Evolutionary conservation across 2,113 vertebrate genomes (phyloP).

Genomic region (Procapra przewalskii): DNA sequence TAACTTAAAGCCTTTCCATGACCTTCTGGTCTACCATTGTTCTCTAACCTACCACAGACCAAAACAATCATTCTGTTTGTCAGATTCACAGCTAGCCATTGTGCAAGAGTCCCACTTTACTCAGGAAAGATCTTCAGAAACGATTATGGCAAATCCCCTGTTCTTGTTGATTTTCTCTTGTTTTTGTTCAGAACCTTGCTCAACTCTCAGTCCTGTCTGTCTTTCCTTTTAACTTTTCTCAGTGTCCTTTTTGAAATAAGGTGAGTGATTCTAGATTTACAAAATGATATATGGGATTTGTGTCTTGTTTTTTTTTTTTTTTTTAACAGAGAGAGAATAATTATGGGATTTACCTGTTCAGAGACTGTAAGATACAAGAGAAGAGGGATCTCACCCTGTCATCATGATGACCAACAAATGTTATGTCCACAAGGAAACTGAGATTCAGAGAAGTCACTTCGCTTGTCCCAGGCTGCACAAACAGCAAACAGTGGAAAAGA

Average conservation of each 20-base stretch:
- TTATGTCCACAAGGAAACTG: background rate
- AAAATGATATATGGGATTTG: background rate
- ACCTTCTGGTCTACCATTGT: slow-evolving; percentile 18
- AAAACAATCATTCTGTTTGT: slow-evolving; percentile 60
- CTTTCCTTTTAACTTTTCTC: background rate
- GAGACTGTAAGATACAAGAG: background rate
- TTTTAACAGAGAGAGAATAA: background rate
- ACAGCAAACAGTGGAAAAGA: background rate
- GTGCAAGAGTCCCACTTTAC: background rate
- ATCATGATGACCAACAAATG: background rate
- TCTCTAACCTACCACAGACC: slow-evolving; percentile 48
- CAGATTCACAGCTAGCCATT: background rate
- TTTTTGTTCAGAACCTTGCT: slow-evolving; percentile 23
- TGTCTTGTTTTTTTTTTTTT: background rate
- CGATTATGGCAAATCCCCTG: slow-evolving; percentile 41
- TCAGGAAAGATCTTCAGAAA: slow-evolving; percentile 7
- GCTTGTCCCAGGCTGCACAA: background rate
- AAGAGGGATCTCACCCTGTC: background rate
- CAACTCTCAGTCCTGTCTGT: background rate
- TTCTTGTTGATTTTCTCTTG: background rate
- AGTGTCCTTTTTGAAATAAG: background rate
- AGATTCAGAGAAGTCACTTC: background rate
- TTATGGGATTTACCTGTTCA: background rate
- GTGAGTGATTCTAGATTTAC: background rate
- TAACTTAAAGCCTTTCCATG: slow-evolving; percentile 28